These are phyloP conservation scores for Setophaga kirtlandii DNA, from an alignment of 2,113 vertebrate genomes.

Conservation along the genomic window DNA sequence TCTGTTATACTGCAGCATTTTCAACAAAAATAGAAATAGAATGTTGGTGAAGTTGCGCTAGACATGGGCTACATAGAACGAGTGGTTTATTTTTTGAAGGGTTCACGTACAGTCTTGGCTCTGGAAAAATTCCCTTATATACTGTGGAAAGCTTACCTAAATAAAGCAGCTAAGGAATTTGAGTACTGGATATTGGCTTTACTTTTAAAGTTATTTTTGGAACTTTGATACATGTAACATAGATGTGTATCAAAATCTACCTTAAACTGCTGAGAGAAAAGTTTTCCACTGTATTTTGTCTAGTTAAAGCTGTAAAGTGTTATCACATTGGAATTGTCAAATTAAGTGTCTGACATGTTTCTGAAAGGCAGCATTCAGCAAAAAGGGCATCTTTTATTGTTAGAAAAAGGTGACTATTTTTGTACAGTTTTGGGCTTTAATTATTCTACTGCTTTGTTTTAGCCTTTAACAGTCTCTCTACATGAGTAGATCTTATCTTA, in stretches of 20 bases:
- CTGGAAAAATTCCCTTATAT: neutral
- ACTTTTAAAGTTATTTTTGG: neutral
- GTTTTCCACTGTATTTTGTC: slow-evolving; percentile 31
- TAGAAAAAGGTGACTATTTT: neutral
- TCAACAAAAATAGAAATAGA: neutral
- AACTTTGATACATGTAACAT: neutral
- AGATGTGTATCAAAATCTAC: neutral
- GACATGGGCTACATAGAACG: neutral
- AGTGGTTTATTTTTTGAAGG: neutral
- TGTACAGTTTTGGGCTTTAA: neutral
- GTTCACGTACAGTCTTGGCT: neutral
- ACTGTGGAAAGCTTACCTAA: neutral
- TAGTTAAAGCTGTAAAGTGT: slow-evolving; percentile 26
- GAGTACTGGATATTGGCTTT: neutral
- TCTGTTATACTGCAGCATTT: neutral
- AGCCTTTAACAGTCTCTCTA: slow-evolving; percentile 15
- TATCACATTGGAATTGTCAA: slow-evolving; percentile 8
- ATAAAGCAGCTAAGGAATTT: neutral
- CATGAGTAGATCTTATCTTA: slow-evolving; percentile 34
- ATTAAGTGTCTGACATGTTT: slow-evolving; percentile 24
- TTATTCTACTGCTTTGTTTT: slow-evolving; percentile 8
- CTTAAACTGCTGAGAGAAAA: slow-evolving; percentile 10
- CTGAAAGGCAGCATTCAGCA: neutral
- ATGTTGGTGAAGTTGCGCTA: neutral
- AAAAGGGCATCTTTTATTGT: neutral